These are phyloP conservation scores for Pangasius mekongensis DNA, from an alignment of 2,797 vertebrate species.

Conservation along the genomic window DNA sequence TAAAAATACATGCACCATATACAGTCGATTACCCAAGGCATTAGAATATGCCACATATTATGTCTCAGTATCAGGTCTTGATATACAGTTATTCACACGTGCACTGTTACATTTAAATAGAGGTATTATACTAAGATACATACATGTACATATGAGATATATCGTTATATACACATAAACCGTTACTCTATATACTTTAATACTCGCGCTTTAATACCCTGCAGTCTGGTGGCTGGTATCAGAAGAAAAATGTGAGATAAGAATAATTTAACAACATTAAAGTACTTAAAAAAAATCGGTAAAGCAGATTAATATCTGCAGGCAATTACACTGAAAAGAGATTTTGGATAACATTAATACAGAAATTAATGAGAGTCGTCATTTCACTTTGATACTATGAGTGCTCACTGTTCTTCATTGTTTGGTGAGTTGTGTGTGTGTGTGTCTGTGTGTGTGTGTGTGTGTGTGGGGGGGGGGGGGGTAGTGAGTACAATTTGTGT, in stretches of 20 bases:
- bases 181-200: background rate
- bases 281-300: background rate
- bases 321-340: constrained; percentile 52
- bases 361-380: constrained; percentile 51
- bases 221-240: background rate
- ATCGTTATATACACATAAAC: background rate
- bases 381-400: constrained; percentile 40
- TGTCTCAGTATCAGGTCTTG: background rate
- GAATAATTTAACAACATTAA: constrained; percentile 6
- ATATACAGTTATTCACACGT: background rate
- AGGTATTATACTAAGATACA: background rate
- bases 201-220: background rate
- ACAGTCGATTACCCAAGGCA: background rate
- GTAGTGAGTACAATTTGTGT: background rate
- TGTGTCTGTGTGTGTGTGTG: no score
- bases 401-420: background rate
- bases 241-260: constrained; percentile 8
- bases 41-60: background rate
- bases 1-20: background rate
- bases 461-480: no score
- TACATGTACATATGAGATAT: background rate
- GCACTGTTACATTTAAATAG: background rate
- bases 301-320: constrained; percentile 31
- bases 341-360: constrained; percentile 29
- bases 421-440: no score